Base-by-base conservation (phyloP, 2,888 invertebrate species). In the Ligdia adustata region DNA sequence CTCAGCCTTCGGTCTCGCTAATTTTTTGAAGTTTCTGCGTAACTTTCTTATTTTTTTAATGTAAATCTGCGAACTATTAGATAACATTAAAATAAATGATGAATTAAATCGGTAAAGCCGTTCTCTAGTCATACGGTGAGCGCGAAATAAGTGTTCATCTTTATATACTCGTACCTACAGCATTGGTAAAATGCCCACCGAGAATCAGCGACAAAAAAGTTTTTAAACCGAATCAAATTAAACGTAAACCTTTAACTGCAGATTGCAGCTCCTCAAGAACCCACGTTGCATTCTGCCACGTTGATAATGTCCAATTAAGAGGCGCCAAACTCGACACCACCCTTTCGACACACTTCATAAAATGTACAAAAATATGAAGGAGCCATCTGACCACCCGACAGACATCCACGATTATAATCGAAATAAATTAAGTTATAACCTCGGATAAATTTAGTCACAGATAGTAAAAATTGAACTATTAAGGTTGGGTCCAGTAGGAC, bases 281-380 rank as follows among this genome's bases (percentile, higher is more conserved):
- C n/a, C n/a, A n/a, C n/a, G 0, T 22, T 22, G 7, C 6, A 22
- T 22, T 22, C n/a, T n/a, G n/a, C n/a, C n/a, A n/a, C n/a, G n/a
- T 22, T 22, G 0, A n/a, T n/a, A 22, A 22, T 65, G 69, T 64
- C 68, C 62, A 69, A 75, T 75, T 73, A 65, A 52, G 37, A 66
- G 77, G 82, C 83, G 80, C 81, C 77, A 82, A 82, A 82, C 70
- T 63, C 64, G 55, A 64, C 77, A 73, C 75, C 69, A 79, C 75
- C 73, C 79, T 82, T 83, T 81, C 73, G 84, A 66, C 78, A 85
- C 75, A 82, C 74, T 72, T 68, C 61, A 75, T 82, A 75, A 68
- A 68, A 66, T 64, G 55, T 54, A 38, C 57, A 71, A 73, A 69
- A 54, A 55, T 53, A 64, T 57, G 55, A 61, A 62, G 65, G 70